Evolutionary conservation across 2,888 invertebrate species (phyloP).

Genomic region (Achlya flavicornis): DNA sequence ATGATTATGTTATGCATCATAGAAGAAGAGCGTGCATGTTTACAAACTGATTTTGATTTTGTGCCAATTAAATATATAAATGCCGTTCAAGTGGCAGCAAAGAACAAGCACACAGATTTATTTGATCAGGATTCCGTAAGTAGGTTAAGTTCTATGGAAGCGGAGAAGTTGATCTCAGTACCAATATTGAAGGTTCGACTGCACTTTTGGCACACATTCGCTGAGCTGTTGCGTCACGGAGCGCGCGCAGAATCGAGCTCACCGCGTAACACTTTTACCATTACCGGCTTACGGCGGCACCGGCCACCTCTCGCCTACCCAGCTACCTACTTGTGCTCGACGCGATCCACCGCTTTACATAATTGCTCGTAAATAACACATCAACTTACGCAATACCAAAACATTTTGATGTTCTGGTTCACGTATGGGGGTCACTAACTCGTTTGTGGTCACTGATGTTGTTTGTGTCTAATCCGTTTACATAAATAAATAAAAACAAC

Average conservation of each 20-base stretch:
- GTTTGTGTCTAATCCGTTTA: slow-evolving; percentile 25
- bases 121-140: slow-evolving; percentile 8
- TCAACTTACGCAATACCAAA: slow-evolving; percentile 71
- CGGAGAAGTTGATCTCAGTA: not conserved
- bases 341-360: slow-evolving; percentile 75
- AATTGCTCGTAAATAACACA: slow-evolving; percentile 76
- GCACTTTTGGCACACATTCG: slow-evolving; percentile 82
- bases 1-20: no score
- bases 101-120: not conserved
- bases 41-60: not conserved
- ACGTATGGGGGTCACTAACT: slow-evolving; percentile 61
- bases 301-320: slow-evolving; percentile 57
- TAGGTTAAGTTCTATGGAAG: slow-evolving; percentile 11
- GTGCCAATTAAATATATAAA: not conserved
- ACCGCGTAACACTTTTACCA: slow-evolving; percentile 80
- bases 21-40: not conserved
- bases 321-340: slow-evolving; percentile 59
- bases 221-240: slow-evolving; percentile 65
- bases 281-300: slow-evolving; percentile 48
- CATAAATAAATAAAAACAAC: slow-evolving; percentile 27
- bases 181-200: slow-evolving; percentile 60
- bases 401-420: slow-evolving; percentile 68
- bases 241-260: slow-evolving; percentile 67
- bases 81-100: not conserved
- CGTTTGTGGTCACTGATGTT: slow-evolving; percentile 20